Evolutionary conservation across 2,113 vertebrate species (phyloP), one percentile per base, ranked within the genome.

Genomic region (Chaetorhynchus papuensis): DNA sequence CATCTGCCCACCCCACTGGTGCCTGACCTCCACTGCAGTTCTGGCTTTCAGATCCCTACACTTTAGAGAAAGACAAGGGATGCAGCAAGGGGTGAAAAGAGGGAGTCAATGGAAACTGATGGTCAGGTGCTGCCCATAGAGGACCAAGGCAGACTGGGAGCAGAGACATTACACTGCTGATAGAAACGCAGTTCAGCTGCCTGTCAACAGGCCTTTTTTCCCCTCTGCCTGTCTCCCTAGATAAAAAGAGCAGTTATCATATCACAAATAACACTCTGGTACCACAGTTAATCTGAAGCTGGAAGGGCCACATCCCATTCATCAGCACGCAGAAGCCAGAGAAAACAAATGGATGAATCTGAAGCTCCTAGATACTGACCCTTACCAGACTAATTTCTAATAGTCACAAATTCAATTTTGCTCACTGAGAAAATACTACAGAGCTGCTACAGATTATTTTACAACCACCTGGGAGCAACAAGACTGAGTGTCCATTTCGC

Each of bases 401-500:
- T 7, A 41, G 27, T 49, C 47, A 81, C 11, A 54, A 82, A 91
- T 65, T 70, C 45, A 7, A 31, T 74, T 83, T 87, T 50, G 60
- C 7, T 42, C 78, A 30, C 24, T 23, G n/a, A 83, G 37, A 81
- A 95, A 93, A 77, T 16, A 65, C 35, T 39, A 44, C 20, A 61
- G 37, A 15, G 53, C n/a, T 53, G 31, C 53, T 50, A 50, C 18
- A 69, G 37, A 45, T 57, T 45, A 81, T 57, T 70, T 66, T 50
- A 47, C 35, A 63, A 37, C 22, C n/a, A n/a, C 26, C 30, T 54
- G 6, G 18, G 10, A 57, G 37, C 41, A 72, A 56, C 0, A 0
- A 6, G 31, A 54, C 60, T 21, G 27, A 83, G 31, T 10, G 28
- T 10, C 23, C 7, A 1, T 65, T 78, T 50, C 8, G 3, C 26